phyloP scores from a whole-genome alignment of 2,888 invertebrate genomes.

The Cabera pusaria region DNA sequence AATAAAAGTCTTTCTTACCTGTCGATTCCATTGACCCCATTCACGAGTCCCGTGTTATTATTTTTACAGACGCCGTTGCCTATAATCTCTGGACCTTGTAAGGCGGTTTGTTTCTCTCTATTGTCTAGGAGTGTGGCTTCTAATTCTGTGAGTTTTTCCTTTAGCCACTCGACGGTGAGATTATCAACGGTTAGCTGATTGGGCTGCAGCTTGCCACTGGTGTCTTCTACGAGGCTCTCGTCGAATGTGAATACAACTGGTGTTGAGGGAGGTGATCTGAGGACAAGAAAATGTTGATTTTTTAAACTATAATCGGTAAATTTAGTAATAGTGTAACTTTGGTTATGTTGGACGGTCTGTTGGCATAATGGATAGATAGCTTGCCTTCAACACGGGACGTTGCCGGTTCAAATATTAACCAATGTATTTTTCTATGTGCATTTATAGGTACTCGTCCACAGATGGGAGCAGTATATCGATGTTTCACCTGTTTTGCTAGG shows the following conservation, averaged over 20 bases:
- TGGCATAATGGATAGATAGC: no score
- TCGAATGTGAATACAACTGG: constrained; percentile 93
- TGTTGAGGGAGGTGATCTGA: constrained; percentile 90
- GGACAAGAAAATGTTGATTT: no score
- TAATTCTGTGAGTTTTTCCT: constrained; percentile 90
- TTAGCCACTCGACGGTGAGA: constrained; percentile 94
- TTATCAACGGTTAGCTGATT: constrained; percentile 96
- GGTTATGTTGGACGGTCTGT: no score
- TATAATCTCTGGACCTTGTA: constrained; percentile 80
- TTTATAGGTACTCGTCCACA: no score
- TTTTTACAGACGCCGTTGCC: constrained; percentile 78
- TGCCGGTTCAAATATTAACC: no score
- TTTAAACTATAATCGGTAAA: no score
- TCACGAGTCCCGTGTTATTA: constrained; percentile 71
- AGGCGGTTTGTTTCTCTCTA: constrained; percentile 86
- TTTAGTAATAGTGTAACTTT: no score
- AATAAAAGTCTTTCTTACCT: constrained; percentile 64
- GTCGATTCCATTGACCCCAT: constrained; percentile 82
- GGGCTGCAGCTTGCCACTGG: constrained; percentile 93
- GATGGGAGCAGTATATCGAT: no score
- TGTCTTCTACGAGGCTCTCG: constrained; percentile 93
- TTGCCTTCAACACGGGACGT: no score
- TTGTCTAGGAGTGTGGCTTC: constrained; percentile 91
- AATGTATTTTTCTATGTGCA: no score
- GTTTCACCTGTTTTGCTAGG: no score